These are phyloP conservation scores for Urocitellus parryii DNA, from an alignment of 2,113 vertebrate genomes.

Conservation along the genomic window DNA sequence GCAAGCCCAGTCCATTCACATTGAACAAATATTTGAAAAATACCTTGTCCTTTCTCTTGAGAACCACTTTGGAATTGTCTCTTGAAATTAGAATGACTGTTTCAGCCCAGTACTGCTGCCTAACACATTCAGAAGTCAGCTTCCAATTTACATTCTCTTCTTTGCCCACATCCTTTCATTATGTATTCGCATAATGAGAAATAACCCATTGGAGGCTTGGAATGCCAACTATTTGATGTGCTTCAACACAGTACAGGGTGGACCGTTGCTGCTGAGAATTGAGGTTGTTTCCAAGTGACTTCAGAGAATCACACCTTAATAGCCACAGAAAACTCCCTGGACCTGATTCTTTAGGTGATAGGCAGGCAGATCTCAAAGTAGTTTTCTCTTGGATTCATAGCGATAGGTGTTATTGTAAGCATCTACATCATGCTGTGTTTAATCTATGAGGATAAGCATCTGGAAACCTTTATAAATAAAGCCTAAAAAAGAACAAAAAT, in stretches of 20 bases:
- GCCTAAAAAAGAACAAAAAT: slow-evolving; percentile 67
- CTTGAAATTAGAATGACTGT: slow-evolving; percentile 61
- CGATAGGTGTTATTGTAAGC: slow-evolving; percentile 31
- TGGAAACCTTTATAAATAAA: slow-evolving; percentile 69
- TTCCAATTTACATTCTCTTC: slow-evolving; percentile 61
- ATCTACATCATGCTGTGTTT: slow-evolving; percentile 14
- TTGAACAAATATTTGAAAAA: slow-evolving; percentile 72
- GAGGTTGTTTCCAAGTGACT: slow-evolving; percentile 39
- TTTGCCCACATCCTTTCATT: slow-evolving; percentile 63
- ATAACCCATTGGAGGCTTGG: slow-evolving; percentile 53
- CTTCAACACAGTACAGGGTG: background rate
- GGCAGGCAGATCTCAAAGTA: slow-evolving; percentile 56
- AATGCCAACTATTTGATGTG: slow-evolving; percentile 6
- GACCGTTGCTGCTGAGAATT: slow-evolving; percentile 53
- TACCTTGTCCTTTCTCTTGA: slow-evolving; percentile 74
- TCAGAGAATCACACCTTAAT: slow-evolving; percentile 66
- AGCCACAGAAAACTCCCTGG: slow-evolving; percentile 59
- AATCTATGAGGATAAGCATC: slow-evolving; percentile 67
- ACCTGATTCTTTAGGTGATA: slow-evolving; percentile 46
- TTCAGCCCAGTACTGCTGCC: slow-evolving; percentile 2
- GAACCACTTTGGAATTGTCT: slow-evolving; percentile 74
- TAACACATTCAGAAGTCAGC: slow-evolving; percentile 68
- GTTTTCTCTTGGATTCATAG: slow-evolving; percentile 56
- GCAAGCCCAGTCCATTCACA: slow-evolving; percentile 66
- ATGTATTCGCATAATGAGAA: slow-evolving; percentile 51